Evolutionary conservation across 2,113 vertebrate species (phyloP).

Genomic region (Pristiophorus japonicus): DNA sequence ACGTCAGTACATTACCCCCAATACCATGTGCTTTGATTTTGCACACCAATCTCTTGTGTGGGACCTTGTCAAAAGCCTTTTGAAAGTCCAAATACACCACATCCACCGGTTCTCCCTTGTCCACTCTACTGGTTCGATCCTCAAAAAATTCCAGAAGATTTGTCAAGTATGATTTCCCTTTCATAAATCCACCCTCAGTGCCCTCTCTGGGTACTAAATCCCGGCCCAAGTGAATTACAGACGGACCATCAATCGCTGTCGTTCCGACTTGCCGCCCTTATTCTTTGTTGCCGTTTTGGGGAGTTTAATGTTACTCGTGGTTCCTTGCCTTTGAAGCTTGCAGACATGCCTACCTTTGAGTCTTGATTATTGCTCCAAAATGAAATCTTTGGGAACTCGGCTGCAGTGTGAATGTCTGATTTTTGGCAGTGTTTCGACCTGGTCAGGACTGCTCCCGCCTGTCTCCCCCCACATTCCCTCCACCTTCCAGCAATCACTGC

Average conservation of each 20-base stretch:
- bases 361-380: neutral
- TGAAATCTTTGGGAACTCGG: neutral
- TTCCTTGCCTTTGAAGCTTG: neutral
- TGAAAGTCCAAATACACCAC: no score
- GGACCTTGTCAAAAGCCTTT: no score
- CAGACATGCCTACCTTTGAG: no score
- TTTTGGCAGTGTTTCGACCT: neutral
- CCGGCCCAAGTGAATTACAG: neutral
- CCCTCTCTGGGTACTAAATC: neutral
- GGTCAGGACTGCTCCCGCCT: neutral
- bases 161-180: no score
- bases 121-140: no score
- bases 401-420: neutral
- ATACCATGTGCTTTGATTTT: no score
- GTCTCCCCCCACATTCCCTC: neutral
- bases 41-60: no score
- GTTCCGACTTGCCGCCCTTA: neutral
- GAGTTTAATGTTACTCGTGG: neutral
- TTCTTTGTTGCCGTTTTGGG: neutral
- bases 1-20: no score
- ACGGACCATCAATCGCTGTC: neutral
- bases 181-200: no score
- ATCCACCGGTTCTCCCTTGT: no score
- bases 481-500: no score
- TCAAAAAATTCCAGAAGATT: no score